Percentiles rank a stretch among this genome's conserved stretches.
Conservation (phyloP, 2,888 invertebrate genomes). For the Hemaris fuciformis region DNA sequence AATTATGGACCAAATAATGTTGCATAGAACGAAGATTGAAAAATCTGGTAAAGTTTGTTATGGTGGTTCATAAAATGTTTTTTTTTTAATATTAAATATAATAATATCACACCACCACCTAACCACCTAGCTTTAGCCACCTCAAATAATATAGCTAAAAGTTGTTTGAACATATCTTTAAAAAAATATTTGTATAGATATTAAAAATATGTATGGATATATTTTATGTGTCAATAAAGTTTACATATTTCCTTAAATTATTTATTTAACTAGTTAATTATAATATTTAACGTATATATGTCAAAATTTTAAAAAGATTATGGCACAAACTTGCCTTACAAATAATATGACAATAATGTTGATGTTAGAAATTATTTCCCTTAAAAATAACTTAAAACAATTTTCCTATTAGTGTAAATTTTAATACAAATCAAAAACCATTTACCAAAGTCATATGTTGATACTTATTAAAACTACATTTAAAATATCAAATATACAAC, state of each 20-base stretch:
- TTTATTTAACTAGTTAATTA: background rate
- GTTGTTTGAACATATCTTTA: background rate
- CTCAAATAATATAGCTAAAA: too few species aligned
- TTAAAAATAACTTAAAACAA: background rate
- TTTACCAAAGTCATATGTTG: background rate
- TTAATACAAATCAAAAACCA: background rate
- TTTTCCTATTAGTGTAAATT: background rate
- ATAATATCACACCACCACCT: too few species aligned
- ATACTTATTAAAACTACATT: too few species aligned
- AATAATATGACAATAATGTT: conserved; percentile 25
- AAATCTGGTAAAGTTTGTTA: background rate
- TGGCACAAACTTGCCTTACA: conserved; percentile 84
- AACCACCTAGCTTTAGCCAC: too few species aligned
- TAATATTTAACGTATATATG: background rate
- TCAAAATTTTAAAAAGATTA: conserved; percentile 19
- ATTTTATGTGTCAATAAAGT: background rate
- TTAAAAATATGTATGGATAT: background rate
- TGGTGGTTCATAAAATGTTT: background rate
- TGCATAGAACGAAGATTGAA: background rate
- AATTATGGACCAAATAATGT: background rate
- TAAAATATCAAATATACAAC: too few species aligned
- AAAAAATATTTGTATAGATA: background rate
- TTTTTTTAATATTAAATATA: too few species aligned
- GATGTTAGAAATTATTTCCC: background rate
- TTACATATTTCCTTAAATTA: background rate